phyloP scores from a whole-genome alignment of 2,113 vertebrate genomes.

The Meriones unguiculatus region DNA sequence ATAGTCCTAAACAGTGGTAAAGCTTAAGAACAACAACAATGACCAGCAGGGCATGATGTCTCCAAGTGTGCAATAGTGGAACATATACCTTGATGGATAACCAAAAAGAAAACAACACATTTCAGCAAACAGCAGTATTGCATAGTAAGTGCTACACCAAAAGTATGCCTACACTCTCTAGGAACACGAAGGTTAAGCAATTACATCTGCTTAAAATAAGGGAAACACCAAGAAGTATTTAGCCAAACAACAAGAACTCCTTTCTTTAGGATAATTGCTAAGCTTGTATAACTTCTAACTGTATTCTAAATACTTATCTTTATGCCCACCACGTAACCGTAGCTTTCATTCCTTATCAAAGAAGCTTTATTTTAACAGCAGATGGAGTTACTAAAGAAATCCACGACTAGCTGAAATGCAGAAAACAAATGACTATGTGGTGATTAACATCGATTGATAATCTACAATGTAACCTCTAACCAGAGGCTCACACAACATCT shows the following conservation, averaged over 20 bases:
- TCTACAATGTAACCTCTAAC: not conserved
- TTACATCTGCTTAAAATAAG: not conserved
- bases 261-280: not conserved
- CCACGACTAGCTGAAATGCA: not conserved
- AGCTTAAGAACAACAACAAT: not conserved
- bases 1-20: not conserved
- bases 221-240: conserved; percentile 44
- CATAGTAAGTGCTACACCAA: not conserved
- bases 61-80: not conserved
- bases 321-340: not conserved
- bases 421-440: not conserved
- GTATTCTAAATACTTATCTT: not conserved
- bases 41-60: not conserved
- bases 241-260: conserved; percentile 39
- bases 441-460: not conserved
- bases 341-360: not conserved
- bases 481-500: not conserved
- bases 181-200: not conserved
- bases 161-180: conserved; percentile 22
- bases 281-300: not conserved
- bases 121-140: not conserved
- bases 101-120: conserved; percentile 33
- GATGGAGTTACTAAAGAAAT: not conserved
- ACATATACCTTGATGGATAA: no score
- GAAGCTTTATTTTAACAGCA: not conserved